A percentile compares a stretch with the other conserved stretches of the same genome.
Conservation (phyloP, 2,113 vertebrate species). For the Grammomys dolichurus region DNA sequence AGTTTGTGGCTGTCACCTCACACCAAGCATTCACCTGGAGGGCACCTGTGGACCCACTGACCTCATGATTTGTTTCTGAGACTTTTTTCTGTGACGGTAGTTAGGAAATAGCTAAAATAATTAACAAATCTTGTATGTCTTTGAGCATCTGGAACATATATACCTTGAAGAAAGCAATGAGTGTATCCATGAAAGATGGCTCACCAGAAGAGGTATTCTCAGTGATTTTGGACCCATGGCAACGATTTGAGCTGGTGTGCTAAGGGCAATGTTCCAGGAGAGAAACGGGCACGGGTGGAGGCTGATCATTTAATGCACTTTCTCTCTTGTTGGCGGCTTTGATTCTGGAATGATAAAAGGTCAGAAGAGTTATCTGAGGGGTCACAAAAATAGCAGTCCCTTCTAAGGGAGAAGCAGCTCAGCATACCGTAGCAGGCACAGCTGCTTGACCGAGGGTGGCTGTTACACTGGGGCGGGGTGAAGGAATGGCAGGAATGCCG, state of each 20-base stretch:
- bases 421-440: not conserved
- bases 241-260: not conserved
- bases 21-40: not conserved
- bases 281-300: not conserved
- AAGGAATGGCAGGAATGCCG: constrained; percentile 49
- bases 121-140: not conserved
- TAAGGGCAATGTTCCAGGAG: not conserved
- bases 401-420: not conserved
- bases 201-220: not conserved
- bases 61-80: not conserved
- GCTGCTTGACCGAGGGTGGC: not conserved
- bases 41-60: not conserved
- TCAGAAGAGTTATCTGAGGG: not conserved
- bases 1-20: not conserved
- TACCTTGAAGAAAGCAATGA: not conserved
- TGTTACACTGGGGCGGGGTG: not conserved
- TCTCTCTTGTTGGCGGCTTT: not conserved
- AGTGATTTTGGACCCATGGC: not conserved
- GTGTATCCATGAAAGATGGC: not conserved
- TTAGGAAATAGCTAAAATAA: not conserved
- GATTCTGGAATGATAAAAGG: not conserved
- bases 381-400: not conserved
- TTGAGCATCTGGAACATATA: not conserved
- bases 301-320: not conserved
- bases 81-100: not conserved